Conservation (phyloP, 1,140 invertebrate species). For the Drosophila trapezifrons region DNA sequence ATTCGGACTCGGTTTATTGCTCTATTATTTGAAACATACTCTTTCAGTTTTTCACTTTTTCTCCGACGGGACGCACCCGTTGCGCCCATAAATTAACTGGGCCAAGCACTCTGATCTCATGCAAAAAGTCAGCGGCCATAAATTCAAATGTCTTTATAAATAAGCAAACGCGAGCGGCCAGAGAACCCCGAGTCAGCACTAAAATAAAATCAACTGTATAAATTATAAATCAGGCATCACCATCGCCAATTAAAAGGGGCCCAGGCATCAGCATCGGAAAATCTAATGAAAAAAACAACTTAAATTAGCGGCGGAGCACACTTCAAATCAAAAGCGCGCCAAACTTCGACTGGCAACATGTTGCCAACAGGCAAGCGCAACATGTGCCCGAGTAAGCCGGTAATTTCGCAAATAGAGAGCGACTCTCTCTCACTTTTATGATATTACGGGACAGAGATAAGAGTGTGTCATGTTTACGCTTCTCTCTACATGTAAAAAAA, state of each 20-base stretch:
- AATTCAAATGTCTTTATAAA: constrained; percentile 80
- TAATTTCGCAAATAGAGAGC: constrained; percentile 37
- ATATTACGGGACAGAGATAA: constrained; percentile 5
- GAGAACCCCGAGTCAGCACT: constrained; percentile 27
- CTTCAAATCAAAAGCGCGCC: constrained; percentile 35
- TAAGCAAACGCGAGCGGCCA: constrained; percentile 49
- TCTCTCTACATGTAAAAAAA: constrained; percentile 3
- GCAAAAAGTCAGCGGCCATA: constrained; percentile 72
- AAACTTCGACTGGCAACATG: constrained; percentile 39
- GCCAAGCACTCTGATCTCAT: constrained; percentile 69
- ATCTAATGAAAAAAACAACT: constrained; percentile 10
- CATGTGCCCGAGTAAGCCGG: constrained; percentile 30
- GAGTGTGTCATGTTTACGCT: not conserved
- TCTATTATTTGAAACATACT: constrained; percentile 62
- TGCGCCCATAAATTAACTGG: constrained; percentile 69
- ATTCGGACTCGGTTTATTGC: constrained; percentile 30
- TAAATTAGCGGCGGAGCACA: constrained; percentile 9
- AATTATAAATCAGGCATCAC: constrained; percentile 68
- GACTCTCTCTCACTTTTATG: not conserved
- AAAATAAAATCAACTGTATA: constrained; percentile 54
- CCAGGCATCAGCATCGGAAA: constrained; percentile 12
- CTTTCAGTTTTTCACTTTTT: constrained; percentile 34
- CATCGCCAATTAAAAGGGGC: constrained; percentile 54
- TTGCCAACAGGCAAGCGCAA: not conserved
- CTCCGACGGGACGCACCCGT: constrained; percentile 33